A percentile compares a stretch with the other conserved stretches of the same genome.
phyloP scores from a whole-genome alignment of 2,888 invertebrate genomes.

The Habrosyne pyritoides region DNA sequence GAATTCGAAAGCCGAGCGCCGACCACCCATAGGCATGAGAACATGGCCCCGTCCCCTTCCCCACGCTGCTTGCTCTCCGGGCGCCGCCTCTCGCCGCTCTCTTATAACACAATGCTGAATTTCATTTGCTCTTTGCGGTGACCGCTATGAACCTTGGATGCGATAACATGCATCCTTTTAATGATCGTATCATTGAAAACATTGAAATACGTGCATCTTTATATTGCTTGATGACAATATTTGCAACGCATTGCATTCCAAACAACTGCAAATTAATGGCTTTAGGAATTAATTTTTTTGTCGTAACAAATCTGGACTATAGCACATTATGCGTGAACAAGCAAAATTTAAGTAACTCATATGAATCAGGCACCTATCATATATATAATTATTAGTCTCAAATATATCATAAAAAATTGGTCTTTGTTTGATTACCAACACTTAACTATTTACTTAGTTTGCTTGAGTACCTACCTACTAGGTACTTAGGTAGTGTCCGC shows the following conservation, averaged over 20 bases:
- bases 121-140: slow-evolving; percentile 74
- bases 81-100: slow-evolving; percentile 78
- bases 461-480: slow-evolving; percentile 8
- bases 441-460: neutral
- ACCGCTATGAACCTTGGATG: slow-evolving; percentile 49
- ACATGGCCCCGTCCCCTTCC: slow-evolving; percentile 77
- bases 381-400: too few relatives aligned
- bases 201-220: neutral
- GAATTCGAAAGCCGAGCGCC: slow-evolving; percentile 82
- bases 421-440: neutral
- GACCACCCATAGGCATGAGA: slow-evolving; percentile 83
- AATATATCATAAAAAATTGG: too few relatives aligned
- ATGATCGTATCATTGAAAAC: slow-evolving; percentile 18
- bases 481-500: slow-evolving; percentile 58
- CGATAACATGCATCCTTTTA: slow-evolving; percentile 32
- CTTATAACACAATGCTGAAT: slow-evolving; percentile 76
- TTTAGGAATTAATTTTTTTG: too few relatives aligned
- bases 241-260: neutral
- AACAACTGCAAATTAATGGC: neutral
- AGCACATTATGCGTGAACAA: neutral
- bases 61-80: slow-evolving; percentile 68
- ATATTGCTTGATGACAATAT: neutral
- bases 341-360: neutral
- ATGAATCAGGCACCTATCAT: too few relatives aligned
- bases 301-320: too few relatives aligned